Percentiles rank a stretch among this genome's conserved stretches.
Evolutionary conservation across 1,140 invertebrate species (phyloP).

Genomic region (Drosophila trapezifrons): DNA sequence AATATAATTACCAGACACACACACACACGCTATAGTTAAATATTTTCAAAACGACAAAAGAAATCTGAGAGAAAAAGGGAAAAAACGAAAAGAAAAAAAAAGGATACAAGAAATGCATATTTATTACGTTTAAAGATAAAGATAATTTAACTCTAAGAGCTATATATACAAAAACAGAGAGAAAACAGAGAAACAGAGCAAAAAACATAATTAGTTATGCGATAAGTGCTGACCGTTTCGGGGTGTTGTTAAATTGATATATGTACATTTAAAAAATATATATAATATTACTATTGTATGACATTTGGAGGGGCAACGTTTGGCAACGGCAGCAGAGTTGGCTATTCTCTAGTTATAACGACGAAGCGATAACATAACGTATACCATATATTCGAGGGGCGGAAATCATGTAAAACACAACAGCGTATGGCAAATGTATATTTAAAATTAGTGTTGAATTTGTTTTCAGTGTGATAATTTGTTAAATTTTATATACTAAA

Average conservation of each 20-base stretch:
- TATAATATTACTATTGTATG: conserved; percentile 32
- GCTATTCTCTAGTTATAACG: conserved; percentile 68
- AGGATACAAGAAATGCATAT: conserved; percentile 50
- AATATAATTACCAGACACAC: conserved; percentile 53
- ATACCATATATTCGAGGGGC: conserved; percentile 65
- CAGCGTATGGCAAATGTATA: conserved; percentile 51
- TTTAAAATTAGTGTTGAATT: conserved; percentile 81
- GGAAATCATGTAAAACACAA: conserved; percentile 45
- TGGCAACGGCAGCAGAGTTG: conserved; percentile 56
- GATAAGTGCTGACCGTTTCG: conserved; percentile 54
- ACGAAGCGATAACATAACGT: conserved; percentile 60
- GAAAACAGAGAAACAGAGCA: conserved; percentile 27
- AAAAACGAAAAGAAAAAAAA: conserved; percentile 27
- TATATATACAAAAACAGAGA: conserved; percentile 46
- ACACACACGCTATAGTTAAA: conserved; percentile 73
- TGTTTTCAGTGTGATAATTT: conserved; percentile 82
- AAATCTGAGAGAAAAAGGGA: conserved; percentile 45
- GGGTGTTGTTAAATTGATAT: conserved; percentile 70
- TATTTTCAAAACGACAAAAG: conserved; percentile 62
- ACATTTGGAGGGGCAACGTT: conserved; percentile 17
- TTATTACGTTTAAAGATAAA: conserved; percentile 60
- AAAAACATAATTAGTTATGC: conserved; percentile 42
- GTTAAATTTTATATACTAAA: conserved; percentile 76
- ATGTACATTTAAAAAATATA: conserved; percentile 57
- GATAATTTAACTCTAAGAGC: conserved; percentile 52